A percentile compares a stretch with the other conserved stretches of the same genome.
Evolutionary conservation across 2,888 invertebrate species (phyloP).

Genomic region (Schrankia costaestrigalis): DNA sequence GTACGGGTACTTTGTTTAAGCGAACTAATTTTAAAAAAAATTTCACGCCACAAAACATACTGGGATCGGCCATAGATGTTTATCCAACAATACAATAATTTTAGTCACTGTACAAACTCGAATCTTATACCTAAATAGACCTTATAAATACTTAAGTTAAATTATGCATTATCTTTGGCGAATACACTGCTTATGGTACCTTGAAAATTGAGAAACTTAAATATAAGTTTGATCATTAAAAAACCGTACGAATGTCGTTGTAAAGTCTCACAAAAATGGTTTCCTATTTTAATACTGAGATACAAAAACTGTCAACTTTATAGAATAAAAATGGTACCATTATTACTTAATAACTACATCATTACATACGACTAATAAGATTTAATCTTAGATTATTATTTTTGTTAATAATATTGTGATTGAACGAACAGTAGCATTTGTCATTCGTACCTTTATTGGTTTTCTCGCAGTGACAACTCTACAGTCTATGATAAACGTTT

Average conservation of each 20-base stretch:
- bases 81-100: slow-evolving; percentile 14
- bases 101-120: slow-evolving; percentile 35
- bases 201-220: slow-evolving; percentile 47
- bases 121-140: slow-evolving; percentile 43
- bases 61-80: slow-evolving; percentile 16
- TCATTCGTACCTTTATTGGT: not conserved
- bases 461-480: not conserved
- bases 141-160: slow-evolving; percentile 53
- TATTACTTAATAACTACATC: slow-evolving; percentile 42
- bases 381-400: slow-evolving; percentile 37
- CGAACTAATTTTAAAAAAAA: no score
- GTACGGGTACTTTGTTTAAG: no score
- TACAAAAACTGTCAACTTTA: slow-evolving; percentile 49
- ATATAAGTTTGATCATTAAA: slow-evolving; percentile 34
- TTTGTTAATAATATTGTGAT: slow-evolving; percentile 28
- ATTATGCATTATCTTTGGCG: slow-evolving; percentile 80
- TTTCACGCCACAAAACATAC: no score
- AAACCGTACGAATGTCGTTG: slow-evolving; percentile 72
- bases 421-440: not conserved
- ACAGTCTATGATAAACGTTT: no score
- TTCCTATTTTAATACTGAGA: slow-evolving; percentile 71
- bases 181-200: slow-evolving; percentile 75
- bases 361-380: slow-evolving; percentile 49
- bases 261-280: slow-evolving; percentile 76
- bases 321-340: slow-evolving; percentile 64